Base-by-base conservation (phyloP, 2,888 invertebrate genomes). In the Sarcophaga variegata region DNA sequence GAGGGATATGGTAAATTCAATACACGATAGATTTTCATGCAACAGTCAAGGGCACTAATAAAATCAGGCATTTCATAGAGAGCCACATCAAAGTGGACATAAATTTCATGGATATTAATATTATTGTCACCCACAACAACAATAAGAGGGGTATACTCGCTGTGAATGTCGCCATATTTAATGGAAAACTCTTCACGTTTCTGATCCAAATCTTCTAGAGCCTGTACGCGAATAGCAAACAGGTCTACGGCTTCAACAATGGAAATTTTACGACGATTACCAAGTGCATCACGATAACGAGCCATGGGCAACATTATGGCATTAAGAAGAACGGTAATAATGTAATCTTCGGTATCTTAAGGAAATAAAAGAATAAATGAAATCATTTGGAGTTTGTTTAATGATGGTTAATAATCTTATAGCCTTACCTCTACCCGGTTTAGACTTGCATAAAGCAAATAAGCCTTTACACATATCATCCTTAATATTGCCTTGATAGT, bases 41-140 rank as follows among this genome's bases (percentile, higher is more conserved):
- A 88, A 63, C 85, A 82, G 77, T 88, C 89, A n/a, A 89, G 77
- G 3, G 88, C 86, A 62, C 85, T 86, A 64, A 88, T 11, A 25
- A 88, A 89, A 49, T 88, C 86, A 77, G 88, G 87, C 88, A 89
- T 86, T 79, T 88, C 85, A 70, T 88, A 89, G 45, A 89, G 64
- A 8, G 87, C 78, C 54, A 83, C 81, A 74, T 88, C 87, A 60
- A 89, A 85, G 72, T 87, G 88, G 3, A 89, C 89, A 83, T 89
- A 89, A 27, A 88, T 88, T 85, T 88, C 88, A 78, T 87, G 87
- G 25, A 89, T 88, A 27, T 88, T 87, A 4, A 85, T 83, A 27
- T 87, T 88, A 20, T 81, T 83, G 54, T 88, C 88, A 27, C 88
- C 88, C 17, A 89, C 88, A 6, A 88, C 86, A 1, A 89, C 88